Evolutionary conservation across 2,888 invertebrate species (phyloP).

Genomic region (Macropis europaea): DNA sequence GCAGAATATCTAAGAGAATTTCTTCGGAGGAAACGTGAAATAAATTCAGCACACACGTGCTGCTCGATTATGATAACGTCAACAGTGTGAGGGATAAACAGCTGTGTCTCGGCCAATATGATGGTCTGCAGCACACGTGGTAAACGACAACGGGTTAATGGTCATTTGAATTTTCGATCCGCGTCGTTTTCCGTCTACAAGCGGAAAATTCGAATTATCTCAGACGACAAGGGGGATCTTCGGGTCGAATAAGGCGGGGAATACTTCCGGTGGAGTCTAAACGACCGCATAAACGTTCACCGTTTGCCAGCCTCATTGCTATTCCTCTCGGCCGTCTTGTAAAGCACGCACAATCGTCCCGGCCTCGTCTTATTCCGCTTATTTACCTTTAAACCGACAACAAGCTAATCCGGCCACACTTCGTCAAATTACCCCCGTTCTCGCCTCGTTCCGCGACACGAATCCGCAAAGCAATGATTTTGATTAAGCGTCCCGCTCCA

Average conservation of each 20-base stretch:
- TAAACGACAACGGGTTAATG: too few relatives aligned
- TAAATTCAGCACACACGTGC: too few relatives aligned
- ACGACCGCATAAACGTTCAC: slow-evolving; percentile 24
- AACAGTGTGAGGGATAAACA: too few relatives aligned
- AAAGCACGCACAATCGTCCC: slow-evolving; percentile 55
- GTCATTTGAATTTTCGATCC: too few relatives aligned
- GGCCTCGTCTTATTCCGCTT: slow-evolving; percentile 58
- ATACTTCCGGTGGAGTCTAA: slow-evolving; percentile 25
- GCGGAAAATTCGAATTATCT: too few relatives aligned
- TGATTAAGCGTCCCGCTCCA: slow-evolving; percentile 51
- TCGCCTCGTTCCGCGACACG: slow-evolving; percentile 22
- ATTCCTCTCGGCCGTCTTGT: slow-evolving; percentile 52
- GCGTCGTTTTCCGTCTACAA: too few relatives aligned
- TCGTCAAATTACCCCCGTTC: slow-evolving; percentile 51
- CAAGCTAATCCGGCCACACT: slow-evolving; percentile 57
- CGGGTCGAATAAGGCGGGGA: background rate
- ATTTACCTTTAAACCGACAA: slow-evolving; percentile 61
- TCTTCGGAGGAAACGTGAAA: too few relatives aligned
- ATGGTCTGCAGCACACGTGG: too few relatives aligned
- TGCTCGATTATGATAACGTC: too few relatives aligned
- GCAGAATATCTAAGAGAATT: too few relatives aligned
- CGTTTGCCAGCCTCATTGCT: slow-evolving; percentile 41
- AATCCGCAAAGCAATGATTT: slow-evolving; percentile 61
- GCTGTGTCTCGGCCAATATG: too few relatives aligned
- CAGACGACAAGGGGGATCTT: too few relatives aligned